Conservation (phyloP, 2,113 vertebrate genomes). For the Grammomys surdaster region DNA sequence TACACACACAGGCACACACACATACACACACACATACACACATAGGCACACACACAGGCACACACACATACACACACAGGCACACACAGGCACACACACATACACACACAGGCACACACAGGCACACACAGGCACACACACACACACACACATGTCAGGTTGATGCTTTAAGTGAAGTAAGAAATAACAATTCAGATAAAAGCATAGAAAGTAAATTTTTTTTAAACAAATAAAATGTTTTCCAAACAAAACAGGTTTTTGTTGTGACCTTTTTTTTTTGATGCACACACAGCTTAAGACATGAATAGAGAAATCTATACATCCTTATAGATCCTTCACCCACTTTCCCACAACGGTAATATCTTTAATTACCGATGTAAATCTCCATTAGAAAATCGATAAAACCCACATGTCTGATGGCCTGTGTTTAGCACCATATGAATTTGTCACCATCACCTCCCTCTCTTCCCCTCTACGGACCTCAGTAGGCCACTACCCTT, state of each 20-base stretch:
- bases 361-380: not conserved
- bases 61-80: too few relatives aligned
- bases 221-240: not conserved
- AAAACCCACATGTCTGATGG: not conserved
- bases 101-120: rapidly evolving
- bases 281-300: not conserved
- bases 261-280: not conserved
- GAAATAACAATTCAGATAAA: too few relatives aligned
- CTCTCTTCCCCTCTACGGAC: not conserved
- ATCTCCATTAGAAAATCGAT: not conserved
- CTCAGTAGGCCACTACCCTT: not conserved
- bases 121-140: too few relatives aligned
- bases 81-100: too few relatives aligned
- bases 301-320: not conserved
- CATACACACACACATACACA: too few relatives aligned
- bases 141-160: rapidly evolving
- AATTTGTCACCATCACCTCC: not conserved
- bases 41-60: too few relatives aligned
- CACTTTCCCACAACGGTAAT: too few relatives aligned
- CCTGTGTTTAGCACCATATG: not conserved
- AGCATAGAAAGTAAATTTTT: not conserved
- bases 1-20: too few relatives aligned
- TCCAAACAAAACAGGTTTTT: not conserved
- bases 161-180: not conserved
- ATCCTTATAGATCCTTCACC: not conserved